phyloP scores from a whole-genome alignment of 2,888 invertebrate species.

The Xylota sylvarum region DNA sequence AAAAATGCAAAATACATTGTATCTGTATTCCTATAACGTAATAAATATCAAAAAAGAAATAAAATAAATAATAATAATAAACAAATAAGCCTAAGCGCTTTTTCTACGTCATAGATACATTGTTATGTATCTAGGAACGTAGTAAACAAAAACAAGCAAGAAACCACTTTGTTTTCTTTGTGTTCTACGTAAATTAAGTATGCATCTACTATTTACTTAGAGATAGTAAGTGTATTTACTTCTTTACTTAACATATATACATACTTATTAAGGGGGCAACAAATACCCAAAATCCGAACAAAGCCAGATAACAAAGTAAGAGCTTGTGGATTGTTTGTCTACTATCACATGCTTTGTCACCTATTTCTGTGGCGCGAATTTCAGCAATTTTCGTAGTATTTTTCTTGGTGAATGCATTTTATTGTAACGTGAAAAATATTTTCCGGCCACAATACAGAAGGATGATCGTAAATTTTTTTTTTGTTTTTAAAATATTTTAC shows the following conservation, averaged over 20 bases:
- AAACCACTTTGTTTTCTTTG: not conserved
- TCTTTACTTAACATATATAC: constrained; percentile 4
- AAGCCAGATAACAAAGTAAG: constrained; percentile 3
- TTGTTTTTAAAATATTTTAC: not conserved
- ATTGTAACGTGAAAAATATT: not conserved
- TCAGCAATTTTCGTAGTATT: not conserved
- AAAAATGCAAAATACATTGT: too few species aligned
- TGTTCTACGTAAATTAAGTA: not conserved
- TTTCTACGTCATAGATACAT: not conserved
- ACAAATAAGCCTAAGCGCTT: not conserved
- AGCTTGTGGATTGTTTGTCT: not conserved
- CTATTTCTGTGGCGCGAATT: not conserved
- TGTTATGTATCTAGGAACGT: not conserved
- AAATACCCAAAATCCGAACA: not conserved
- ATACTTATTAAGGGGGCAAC: constrained; percentile 2
- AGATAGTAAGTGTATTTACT: constrained; percentile 16
- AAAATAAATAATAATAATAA: too few species aligned
- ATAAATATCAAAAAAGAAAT: not conserved
- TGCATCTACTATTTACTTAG: constrained; percentile 7
- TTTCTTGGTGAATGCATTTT: not conserved
- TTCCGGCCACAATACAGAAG: not conserved
- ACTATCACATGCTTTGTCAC: constrained; percentile 22
- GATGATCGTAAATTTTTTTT: constrained; percentile 17
- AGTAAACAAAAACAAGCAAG: constrained; percentile 6
- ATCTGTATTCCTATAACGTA: too few species aligned